Conservation (phyloP, 2,888 invertebrate species). For the Polydesmus complanatus region DNA sequence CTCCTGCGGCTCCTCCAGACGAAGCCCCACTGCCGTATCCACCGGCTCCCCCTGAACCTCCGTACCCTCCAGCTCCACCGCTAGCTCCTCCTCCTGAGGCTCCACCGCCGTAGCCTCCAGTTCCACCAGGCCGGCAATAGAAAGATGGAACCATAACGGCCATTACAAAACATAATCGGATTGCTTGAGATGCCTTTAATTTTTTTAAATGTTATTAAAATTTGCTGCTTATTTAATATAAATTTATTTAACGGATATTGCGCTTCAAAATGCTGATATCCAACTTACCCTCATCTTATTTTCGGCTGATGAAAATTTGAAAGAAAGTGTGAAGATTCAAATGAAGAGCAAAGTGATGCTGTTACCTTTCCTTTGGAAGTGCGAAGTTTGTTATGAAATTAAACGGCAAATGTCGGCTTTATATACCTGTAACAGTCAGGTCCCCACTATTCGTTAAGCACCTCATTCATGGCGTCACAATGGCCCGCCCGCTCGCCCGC, state of each 20-base stretch:
- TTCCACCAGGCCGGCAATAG: neutral
- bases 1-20: constrained; percentile 3
- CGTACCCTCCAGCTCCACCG: constrained; percentile 6
- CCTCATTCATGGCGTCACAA: neutral
- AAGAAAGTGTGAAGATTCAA: too few species aligned
- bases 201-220: too few species aligned
- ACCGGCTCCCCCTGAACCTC: neutral
- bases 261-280: too few species aligned
- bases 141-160: neutral
- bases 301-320: too few species aligned
- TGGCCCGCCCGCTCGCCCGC: too few species aligned
- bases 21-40: neutral
- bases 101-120: constrained; percentile 9
- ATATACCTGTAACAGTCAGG: neutral
- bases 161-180: neutral
- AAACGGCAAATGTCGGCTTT: too few species aligned
- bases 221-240: too few species aligned
- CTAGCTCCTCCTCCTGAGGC: constrained; percentile 4
- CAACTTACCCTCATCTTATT: too few species aligned
- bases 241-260: too few species aligned
- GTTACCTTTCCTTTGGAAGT: neutral
- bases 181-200: neutral
- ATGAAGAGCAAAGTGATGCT: neutral
- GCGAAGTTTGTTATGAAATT: neutral
- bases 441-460: neutral